phyloP scores from a whole-genome alignment of 2,888 invertebrate species.

The Hypercompe scribonia region DNA sequence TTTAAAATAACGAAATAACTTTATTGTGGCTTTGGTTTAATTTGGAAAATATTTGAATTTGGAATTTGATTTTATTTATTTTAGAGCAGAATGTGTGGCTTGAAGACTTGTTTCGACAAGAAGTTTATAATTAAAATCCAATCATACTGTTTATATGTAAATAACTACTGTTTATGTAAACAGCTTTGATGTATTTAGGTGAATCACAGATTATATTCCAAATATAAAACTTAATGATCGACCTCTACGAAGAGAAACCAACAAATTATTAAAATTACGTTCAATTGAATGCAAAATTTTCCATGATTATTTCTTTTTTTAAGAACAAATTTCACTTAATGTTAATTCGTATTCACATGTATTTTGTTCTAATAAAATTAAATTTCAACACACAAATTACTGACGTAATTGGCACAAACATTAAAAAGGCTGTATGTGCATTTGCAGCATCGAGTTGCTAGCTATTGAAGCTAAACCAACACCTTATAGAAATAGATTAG shows the following conservation, averaged over 20 bases:
- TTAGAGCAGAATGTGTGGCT: background rate
- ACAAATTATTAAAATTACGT: background rate
- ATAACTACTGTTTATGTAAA: too few species aligned
- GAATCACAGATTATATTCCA: background rate
- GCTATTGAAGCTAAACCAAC: background rate
- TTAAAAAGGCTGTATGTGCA: background rate
- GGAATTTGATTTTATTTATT: background rate
- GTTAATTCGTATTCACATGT: background rate
- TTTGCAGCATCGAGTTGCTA: background rate
- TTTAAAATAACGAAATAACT: conserved; percentile 9
- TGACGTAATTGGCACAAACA: background rate
- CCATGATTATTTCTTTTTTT: too few species aligned
- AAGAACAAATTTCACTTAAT: background rate
- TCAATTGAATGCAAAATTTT: too few species aligned
- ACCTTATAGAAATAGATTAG: background rate
- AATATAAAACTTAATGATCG: background rate
- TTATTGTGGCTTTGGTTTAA: conserved; percentile 6
- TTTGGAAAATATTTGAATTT: background rate
- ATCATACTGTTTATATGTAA: background rate
- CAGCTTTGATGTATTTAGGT: background rate
- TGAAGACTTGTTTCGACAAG: background rate
- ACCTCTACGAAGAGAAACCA: background rate
- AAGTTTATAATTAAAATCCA: background rate
- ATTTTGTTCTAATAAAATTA: background rate
- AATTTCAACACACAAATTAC: background rate